Conservation (phyloP, 2,113 vertebrate species). For the Bettongia penicillata region DNA sequence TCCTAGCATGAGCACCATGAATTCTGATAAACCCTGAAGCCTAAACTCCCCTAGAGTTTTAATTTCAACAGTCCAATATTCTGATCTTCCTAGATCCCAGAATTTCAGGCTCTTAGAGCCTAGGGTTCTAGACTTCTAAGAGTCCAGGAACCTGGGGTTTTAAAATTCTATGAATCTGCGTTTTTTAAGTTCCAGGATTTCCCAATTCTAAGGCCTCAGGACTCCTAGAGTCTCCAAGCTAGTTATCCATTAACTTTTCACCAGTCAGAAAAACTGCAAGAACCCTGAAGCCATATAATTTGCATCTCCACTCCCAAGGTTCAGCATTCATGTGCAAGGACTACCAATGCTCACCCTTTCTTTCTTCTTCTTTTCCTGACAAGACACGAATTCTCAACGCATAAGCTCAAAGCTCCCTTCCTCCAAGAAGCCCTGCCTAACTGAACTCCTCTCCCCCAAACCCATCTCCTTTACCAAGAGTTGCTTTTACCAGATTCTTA, state of each 20-base stretch:
- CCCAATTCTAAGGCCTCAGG: not conserved
- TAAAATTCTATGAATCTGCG: not conserved
- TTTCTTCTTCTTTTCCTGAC: not conserved
- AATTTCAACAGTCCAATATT: not conserved
- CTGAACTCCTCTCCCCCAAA: not conserved
- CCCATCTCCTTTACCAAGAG: not conserved
- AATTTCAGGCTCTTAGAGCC: not conserved
- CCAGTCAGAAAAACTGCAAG: not conserved
- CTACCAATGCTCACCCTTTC: not conserved
- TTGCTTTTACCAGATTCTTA: not conserved
- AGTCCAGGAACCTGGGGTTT: not conserved
- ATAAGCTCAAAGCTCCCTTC: not conserved
- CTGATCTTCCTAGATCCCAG: not conserved
- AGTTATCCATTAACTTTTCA: not conserved
- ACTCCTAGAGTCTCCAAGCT: not conserved
- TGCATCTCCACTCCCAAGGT: not conserved
- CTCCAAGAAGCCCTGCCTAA: not conserved
- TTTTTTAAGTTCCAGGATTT: not conserved
- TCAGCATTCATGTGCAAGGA: not conserved
- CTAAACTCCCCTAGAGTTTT: not conserved
- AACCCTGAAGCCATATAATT: not conserved
- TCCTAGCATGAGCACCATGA: not conserved
- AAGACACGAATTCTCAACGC: not conserved
- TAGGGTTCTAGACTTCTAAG: not conserved
- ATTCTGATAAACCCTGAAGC: not conserved